phyloP scores from a whole-genome alignment of 92 coral and sea anemone species.

The Epizoanthus illoricatus region DNA sequence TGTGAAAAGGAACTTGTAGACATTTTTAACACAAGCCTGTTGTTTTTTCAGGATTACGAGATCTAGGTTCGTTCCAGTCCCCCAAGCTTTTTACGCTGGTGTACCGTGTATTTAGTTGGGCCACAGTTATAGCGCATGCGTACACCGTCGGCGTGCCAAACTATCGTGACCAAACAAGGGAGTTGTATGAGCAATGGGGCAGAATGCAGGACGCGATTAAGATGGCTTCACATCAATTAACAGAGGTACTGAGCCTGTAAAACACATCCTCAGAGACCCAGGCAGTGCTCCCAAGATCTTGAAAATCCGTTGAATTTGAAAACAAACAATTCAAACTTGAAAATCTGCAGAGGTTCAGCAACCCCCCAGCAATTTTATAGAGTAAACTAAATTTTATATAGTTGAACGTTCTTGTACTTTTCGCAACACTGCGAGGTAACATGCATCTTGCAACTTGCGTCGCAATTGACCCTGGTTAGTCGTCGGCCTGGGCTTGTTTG shows the following conservation, averaged over 20 bases:
- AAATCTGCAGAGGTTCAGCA: too few species aligned
- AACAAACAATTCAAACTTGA: too few species aligned
- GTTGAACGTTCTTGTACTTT: too few species aligned
- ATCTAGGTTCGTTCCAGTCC: constrained; percentile 65
- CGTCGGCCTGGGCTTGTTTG: too few species aligned
- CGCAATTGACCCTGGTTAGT: too few species aligned
- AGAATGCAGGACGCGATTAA: not conserved
- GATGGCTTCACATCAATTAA: not conserved
- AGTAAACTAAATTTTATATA: too few species aligned
- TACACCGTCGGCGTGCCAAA: not conserved
- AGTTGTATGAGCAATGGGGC: not conserved
- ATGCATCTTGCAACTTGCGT: too few species aligned
- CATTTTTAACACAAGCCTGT: not conserved
- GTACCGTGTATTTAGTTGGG: constrained; percentile 59
- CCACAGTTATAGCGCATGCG: constrained; percentile 49
- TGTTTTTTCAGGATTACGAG: constrained; percentile 43
- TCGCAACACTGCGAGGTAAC: too few species aligned
- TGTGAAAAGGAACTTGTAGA: not conserved
- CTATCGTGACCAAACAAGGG: not conserved
- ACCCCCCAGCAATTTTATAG: too few species aligned
- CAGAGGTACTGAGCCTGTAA: not conserved
- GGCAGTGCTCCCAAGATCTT: not conserved
- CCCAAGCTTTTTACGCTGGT: constrained; percentile 63
- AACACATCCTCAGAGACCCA: not conserved
- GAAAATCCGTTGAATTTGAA: not conserved